These are phyloP conservation scores for Zele albiditarsus DNA, from an alignment of 2,888 invertebrate species.

Conservation along the genomic window DNA sequence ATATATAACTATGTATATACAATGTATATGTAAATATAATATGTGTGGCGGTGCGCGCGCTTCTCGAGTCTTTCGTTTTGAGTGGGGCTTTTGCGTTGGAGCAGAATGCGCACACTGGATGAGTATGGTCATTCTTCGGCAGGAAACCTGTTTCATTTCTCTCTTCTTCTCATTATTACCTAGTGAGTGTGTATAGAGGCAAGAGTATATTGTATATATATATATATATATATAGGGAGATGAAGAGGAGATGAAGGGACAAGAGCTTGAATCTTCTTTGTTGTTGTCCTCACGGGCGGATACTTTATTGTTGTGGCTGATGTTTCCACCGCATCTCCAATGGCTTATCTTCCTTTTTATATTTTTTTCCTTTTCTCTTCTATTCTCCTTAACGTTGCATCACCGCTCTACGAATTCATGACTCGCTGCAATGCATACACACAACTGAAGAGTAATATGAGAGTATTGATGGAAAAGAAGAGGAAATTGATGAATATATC, in stretches of 20 bases:
- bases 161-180: conserved; percentile 67
- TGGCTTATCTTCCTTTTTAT: conserved; percentile 13
- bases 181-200: conserved; percentile 40
- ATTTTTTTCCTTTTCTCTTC: conserved; percentile 25
- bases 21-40: neutral
- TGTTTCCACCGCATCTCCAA: conserved; percentile 38
- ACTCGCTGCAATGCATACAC: conserved; percentile 1
- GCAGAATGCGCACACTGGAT: neutral
- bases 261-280: conserved; percentile 56
- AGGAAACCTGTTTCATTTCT: conserved; percentile 67
- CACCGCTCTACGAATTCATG: conserved; percentile 26
- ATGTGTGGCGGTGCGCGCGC: neutral
- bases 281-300: conserved; percentile 61
- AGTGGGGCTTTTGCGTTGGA: neutral
- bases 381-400: conserved; percentile 19
- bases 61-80: neutral
- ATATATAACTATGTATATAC: neutral
- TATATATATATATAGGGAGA: no score
- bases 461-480: no score
- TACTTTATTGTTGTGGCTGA: conserved; percentile 62
- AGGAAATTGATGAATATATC: no score
- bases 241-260: neutral
- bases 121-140: conserved; percentile 60
- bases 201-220: conserved; percentile 1
- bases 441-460: neutral